Percentiles rank a stretch among this genome's conserved stretches.
Evolutionary conservation across 2,888 invertebrate genomes (phyloP).

Genomic region (Pyrrhia umbra): DNA sequence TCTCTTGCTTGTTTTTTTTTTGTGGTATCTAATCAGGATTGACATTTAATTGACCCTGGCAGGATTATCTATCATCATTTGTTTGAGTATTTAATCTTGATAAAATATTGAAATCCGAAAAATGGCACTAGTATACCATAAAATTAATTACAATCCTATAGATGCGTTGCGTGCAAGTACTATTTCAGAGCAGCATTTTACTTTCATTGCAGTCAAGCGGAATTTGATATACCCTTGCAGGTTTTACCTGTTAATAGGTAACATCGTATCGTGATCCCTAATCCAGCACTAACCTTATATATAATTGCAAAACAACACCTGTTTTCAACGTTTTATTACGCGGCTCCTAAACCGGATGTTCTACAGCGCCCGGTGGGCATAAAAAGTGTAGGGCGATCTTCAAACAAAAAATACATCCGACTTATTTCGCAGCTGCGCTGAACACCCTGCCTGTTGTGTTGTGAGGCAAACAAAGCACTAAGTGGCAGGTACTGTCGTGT

Average conservation of each 20-base stretch:
- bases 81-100: too few species aligned
- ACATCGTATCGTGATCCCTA: constrained; percentile 4
- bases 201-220: neutral
- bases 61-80: neutral
- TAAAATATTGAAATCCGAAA: too few species aligned
- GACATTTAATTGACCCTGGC: neutral
- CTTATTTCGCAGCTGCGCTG: constrained; percentile 41
- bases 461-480: constrained; percentile 34
- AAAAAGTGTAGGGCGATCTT: constrained; percentile 44
- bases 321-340: constrained; percentile 29
- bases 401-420: constrained; percentile 35
- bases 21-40: constrained; percentile 5
- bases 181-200: neutral
- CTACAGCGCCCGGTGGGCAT: constrained; percentile 13
- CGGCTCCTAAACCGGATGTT: constrained; percentile 41
- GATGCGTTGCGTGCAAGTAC: too few species aligned
- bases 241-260: neutral
- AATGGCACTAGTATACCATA: too few species aligned
- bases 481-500: constrained; percentile 40
- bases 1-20: neutral
- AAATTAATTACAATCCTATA: too few species aligned
- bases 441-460: constrained; percentile 33
- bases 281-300: constrained; percentile 21
- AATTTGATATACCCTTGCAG: neutral
- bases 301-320: constrained; percentile 40